Evolutionary conservation across 1,140 invertebrate genomes (phyloP).

Genomic region (Diplogasteroides magnus): DNA sequence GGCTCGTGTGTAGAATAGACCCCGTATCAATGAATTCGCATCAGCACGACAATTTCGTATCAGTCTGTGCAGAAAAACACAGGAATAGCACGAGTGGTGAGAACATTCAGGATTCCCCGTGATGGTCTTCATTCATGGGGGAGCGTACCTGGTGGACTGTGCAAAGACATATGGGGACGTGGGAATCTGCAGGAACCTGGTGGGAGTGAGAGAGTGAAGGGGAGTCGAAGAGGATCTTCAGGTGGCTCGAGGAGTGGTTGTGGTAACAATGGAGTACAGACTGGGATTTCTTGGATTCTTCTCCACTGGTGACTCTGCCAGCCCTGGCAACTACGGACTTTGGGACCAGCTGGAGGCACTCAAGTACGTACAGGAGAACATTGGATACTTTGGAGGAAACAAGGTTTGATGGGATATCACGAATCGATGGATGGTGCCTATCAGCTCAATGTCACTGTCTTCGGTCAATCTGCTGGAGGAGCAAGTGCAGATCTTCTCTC

Average conservation of each 20-base stretch:
- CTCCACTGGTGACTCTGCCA: conserved; percentile 50
- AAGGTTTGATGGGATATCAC: no score
- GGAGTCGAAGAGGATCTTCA: conserved; percentile 11
- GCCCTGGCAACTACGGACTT: conserved; percentile 53
- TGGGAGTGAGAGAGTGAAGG: not conserved
- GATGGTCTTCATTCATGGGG: conserved; percentile 89
- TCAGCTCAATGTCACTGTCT: no score
- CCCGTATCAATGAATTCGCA: no score
- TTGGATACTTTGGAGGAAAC: no score
- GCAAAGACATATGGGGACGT: conserved; percentile 86
- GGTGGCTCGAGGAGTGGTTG: conserved; percentile 31
- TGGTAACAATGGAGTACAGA: conserved; percentile 42
- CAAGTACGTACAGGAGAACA: conserved; percentile 48
- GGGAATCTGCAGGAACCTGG: conserved; percentile 57
- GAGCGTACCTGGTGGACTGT: conserved; percentile 87
- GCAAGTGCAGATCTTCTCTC: conserved; percentile 23
- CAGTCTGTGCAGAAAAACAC: no score
- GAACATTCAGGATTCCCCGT: conserved; percentile 66
- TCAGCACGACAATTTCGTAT: no score
- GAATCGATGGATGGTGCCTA: no score
- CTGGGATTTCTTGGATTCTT: conserved; percentile 54
- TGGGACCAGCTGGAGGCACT: conserved; percentile 53
- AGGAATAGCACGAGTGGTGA: no score
- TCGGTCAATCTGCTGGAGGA: conserved; percentile 50
- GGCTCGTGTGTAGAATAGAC: no score